Evolutionary conservation across 2,113 vertebrate genomes (phyloP).

Genomic region (Leucosticte australis): DNA sequence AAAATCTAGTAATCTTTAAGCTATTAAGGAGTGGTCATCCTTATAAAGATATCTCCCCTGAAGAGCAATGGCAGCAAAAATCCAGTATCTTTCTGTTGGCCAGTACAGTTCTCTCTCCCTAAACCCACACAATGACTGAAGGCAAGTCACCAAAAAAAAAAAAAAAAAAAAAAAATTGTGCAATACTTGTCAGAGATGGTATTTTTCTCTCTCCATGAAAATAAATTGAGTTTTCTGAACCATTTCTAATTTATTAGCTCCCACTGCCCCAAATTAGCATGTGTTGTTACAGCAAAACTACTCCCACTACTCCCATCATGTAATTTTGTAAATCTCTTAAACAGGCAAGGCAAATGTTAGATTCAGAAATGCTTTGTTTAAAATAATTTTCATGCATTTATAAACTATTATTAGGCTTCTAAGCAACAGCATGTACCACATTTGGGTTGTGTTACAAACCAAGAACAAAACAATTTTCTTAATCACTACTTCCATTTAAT

Average conservation of each 20-base stretch:
- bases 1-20: not conserved
- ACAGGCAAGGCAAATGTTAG: not conserved
- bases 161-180: not conserved
- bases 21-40: not conserved
- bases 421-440: not conserved
- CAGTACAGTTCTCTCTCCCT: not conserved
- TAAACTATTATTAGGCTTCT: constrained; percentile 14
- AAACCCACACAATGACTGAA: not conserved
- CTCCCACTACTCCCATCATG: not conserved
- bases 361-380: constrained; percentile 6
- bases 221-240: not conserved
- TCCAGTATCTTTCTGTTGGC: not conserved
- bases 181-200: not conserved
- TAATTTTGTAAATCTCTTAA: not conserved
- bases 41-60: not conserved
- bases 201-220: not conserved
- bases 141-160: not conserved
- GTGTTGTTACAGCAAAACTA: not conserved
- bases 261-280: not conserved
- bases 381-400: not conserved
- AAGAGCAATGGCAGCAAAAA: not conserved
- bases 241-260: not conserved
- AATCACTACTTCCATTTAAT: not conserved
- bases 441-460: not conserved
- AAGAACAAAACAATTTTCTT: not conserved